Base-by-base conservation (phyloP, 2,113 vertebrate genomes). In the Halichoeres trimaculatus region DNA sequence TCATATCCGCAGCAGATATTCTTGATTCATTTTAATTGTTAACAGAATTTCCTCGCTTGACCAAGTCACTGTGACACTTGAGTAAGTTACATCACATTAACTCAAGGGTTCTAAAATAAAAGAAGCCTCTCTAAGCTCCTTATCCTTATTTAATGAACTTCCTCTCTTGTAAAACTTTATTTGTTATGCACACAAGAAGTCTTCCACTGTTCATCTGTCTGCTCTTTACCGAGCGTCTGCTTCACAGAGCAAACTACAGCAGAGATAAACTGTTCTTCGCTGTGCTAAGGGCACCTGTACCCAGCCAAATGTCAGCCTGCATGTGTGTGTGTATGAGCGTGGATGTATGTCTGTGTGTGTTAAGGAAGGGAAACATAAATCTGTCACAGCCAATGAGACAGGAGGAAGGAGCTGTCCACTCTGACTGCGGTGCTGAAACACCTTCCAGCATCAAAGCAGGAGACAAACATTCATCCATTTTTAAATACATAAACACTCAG, bases 351-450 rank as follows among this genome's bases (percentile, higher is more conserved):
- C 20, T 36, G 26, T 50, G 30, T 30, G 17, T 35, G 45, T 38
- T 41, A 11, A 56, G 45, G 13, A 17, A 17, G 48, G 23, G 35
- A 24, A 34, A 80, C 68, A 47, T 74, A n/a, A 54, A 17, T 36
- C 60, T 54, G 14, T 47, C 22, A 45, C 17, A 45, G 16, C 6
- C 14, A 54, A 17, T 51, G 36, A 24, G 23, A 34, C 40, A 23
- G 23, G 34, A 56, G 86, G 86, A 88, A 56, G 86, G 86, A 88
- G 83, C 90, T 91, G 89, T 93, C 88, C 85, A 55, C 55, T 74
- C 63, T 38, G 48, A 56, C 38, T 43, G 63, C 24, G 77, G 91
- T 92, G 86, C 91, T 92, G 89, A 91, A 92, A 80, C 43, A 17
- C 43, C 43, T 17, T 17, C 16, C 38, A 13, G 17, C 14, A 16